Base-by-base conservation (phyloP, 2,113 vertebrate genomes). In the Oryzias melastigma region DNA sequence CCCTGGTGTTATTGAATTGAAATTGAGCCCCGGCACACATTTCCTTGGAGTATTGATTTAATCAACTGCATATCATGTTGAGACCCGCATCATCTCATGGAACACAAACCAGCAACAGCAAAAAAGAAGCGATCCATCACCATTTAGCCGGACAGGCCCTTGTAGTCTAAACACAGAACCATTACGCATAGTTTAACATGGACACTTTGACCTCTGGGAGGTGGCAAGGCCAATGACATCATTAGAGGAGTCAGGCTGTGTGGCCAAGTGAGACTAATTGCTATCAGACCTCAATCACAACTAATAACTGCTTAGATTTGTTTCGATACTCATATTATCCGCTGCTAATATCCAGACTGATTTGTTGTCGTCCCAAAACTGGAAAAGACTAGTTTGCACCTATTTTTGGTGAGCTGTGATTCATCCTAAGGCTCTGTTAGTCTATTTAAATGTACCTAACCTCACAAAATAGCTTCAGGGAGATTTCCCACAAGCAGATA, bases 41-140 rank as follows among this genome's bases (percentile, higher is more conserved):
- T 90, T 90, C 89, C 89, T 90, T 55, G 40, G 86, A 87, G 87
- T 90, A 90, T 90, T 89, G 89, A 90, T 90, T 87, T 81, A 90
- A 90, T 90, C 87, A 87, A 87, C 82, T 75, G 86, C 60, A 63
- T 87, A 88, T 90, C 87, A 87, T 88, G 88, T 89, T 86, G 80
- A 85, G 77, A 78, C 81, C 87, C 82, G 71, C 85, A 88, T 88
- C 89, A 88, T 87, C 77, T 83, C 80, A 88, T 85, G 87, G 85
- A 89, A 87, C 87, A 77, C 87, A 89, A 80, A 88, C 83, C 74
- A 53, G 40, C 62, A 44, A 47, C 69, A 42, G 73, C 55, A 52
- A 78, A 81, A 22, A 87, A 87, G 86, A 82, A 86, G 83, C 66
- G 58, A 90, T 90, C 89, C 86, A 89, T 90, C 87, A 88, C 86